These are phyloP conservation scores for Myotis vivesi DNA, from an alignment of 2,797 vertebrate species.

Conservation along the genomic window DNA sequence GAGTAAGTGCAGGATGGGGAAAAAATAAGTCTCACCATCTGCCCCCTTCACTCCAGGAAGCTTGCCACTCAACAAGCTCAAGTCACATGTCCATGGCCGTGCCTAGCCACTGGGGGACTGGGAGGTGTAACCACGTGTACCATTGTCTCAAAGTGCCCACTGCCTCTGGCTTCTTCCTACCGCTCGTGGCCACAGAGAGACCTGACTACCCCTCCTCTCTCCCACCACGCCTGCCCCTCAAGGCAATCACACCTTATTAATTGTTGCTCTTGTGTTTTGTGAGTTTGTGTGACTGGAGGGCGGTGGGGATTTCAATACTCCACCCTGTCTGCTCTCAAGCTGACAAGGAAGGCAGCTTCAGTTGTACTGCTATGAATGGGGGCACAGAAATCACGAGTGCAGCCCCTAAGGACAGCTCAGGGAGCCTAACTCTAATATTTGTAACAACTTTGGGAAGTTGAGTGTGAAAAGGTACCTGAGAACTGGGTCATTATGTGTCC, in stretches of 20 bases:
- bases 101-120: not conserved
- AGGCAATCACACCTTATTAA: not conserved
- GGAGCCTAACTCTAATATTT: not conserved
- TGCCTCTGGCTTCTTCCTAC: not conserved
- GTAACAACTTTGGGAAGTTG: not conserved
- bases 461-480: not conserved
- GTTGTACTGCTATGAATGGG: not conserved
- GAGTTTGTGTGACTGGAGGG: not conserved
- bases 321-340: not conserved
- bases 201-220: not conserved
- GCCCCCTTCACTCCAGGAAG: not conserved
- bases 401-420: not conserved
- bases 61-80: not conserved
- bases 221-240: not conserved
- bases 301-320: not conserved
- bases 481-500: not conserved
- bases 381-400: not conserved
- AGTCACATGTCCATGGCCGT: not conserved
- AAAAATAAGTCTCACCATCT: not conserved
- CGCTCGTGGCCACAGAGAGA: not conserved
- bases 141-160: not conserved
- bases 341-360: not conserved
- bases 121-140: not conserved
- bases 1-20: not conserved
- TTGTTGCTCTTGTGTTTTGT: not conserved